These are phyloP conservation scores for Mimachlamys varia DNA, from an alignment of 2,888 invertebrate genomes.

Conservation along the genomic window DNA sequence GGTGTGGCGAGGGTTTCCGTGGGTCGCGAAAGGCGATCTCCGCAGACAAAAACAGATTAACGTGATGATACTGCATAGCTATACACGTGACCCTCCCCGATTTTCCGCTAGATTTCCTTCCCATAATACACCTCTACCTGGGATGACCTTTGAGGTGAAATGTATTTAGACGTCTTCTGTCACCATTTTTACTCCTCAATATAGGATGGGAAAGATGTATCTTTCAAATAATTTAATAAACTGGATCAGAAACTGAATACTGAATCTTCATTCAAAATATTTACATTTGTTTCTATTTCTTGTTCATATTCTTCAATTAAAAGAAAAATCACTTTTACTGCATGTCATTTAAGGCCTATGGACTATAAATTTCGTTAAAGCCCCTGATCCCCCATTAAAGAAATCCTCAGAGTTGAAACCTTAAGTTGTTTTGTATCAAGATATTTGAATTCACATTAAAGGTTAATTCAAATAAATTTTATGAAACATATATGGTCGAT, in stretches of 20 bases:
- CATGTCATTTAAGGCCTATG: no score
- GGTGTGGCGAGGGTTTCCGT: background rate
- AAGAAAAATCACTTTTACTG: background rate
- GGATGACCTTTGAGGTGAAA: background rate
- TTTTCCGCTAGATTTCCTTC: background rate
- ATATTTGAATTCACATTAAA: no score
- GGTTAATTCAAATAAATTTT: background rate
- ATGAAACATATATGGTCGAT: background rate
- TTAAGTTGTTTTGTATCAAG: no score
- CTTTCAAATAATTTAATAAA: background rate
- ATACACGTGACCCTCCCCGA: background rate
- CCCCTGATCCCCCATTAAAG: no score
- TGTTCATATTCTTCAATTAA: background rate
- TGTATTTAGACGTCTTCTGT: background rate
- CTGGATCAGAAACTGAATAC: no score
- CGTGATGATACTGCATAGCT: background rate
- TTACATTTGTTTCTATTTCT: no score
- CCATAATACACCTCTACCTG: background rate
- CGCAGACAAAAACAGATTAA: background rate
- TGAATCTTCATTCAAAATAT: no score
- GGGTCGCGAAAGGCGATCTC: background rate
- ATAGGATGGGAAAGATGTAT: background rate
- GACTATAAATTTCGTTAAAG: no score
- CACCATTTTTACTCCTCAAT: background rate
- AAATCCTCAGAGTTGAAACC: no score